phyloP scores from a whole-genome alignment of 2,113 vertebrate species.

The Dinomys branickii region DNA sequence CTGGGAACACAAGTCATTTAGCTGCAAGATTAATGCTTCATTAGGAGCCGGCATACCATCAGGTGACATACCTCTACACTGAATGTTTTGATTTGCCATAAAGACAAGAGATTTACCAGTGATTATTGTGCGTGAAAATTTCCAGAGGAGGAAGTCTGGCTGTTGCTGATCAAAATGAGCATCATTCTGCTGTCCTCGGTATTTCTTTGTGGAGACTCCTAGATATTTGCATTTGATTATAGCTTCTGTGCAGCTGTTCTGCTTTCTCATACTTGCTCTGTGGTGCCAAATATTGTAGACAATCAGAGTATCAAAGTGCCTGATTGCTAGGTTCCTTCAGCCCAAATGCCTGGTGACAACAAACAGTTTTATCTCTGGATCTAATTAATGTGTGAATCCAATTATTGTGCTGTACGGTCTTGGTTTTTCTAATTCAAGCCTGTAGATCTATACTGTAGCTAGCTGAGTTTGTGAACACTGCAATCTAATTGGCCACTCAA shows the following conservation, averaged over 20 bases:
- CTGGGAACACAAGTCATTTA: constrained; percentile 21
- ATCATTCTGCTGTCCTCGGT: constrained; percentile 45
- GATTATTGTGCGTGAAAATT: constrained; percentile 63
- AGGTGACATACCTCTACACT: constrained; percentile 15
- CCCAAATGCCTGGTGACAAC: constrained; percentile 44
- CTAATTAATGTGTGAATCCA: constrained; percentile 72
- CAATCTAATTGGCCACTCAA: constrained; percentile 71
- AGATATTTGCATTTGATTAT: constrained; percentile 63
- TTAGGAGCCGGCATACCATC: neutral
- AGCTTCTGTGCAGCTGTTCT: constrained; percentile 51
- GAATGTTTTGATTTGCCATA: constrained; percentile 57
- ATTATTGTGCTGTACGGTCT: constrained; percentile 54
- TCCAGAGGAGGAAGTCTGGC: constrained; percentile 19
- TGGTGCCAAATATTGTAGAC: constrained; percentile 47
- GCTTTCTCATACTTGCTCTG: constrained; percentile 45
- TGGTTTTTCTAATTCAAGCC: constrained; percentile 63
- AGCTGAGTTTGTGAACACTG: constrained; percentile 58
- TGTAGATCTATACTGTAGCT: constrained; percentile 61
- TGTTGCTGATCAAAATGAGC: constrained; percentile 60
- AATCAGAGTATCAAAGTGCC: constrained; percentile 44
- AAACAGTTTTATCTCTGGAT: constrained; percentile 65
- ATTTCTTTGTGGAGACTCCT: constrained; percentile 30
- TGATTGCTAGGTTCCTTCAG: constrained; percentile 58
- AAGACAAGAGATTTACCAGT: constrained; percentile 36
- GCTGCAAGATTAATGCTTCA: constrained; percentile 54